Base-by-base conservation (phyloP, 2,888 invertebrate genomes). In the Tuta absoluta region DNA sequence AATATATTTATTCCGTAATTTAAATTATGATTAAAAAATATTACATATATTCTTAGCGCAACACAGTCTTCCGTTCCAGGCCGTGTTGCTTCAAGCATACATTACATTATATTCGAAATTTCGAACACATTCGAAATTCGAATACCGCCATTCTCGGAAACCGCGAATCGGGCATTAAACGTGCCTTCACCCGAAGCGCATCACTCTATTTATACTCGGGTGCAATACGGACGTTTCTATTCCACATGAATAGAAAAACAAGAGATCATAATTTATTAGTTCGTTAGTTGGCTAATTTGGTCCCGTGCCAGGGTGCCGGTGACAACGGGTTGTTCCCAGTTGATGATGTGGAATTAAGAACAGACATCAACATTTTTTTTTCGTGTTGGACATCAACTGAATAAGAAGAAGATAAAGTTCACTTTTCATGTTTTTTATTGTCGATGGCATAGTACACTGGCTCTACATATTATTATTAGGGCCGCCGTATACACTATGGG, bases 231-330 rank as follows among this genome's bases (percentile, higher is more conserved):
- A 87, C 89, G 85, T 85, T 87, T 90, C 91, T 91, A 91, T 91
- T 88, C 85, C 83, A 80, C 51, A 53, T 79, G 85, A 86, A 89
- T 89, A 89, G 91, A 91, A 91, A 91, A 91, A 91, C 89, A 91
- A 91, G 88, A 91, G 90, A 90, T 86, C 84, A 90, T 91, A 87
- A 91, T 91, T 91, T 91, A 91, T 91, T 90, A 91, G 88, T 90
- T 87, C 84, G 90, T 89, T 88, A 89, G 89, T 86, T 87, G 85
- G 89, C 86, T 91, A 91, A 91, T 91, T 91, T 90, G 90, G 91
- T 91, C 89, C 82, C 84, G 75, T 84, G 90, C 86, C 89, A 86
- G 85, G 23, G 51, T 23, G 23, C 11, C 51, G 51, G 23, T 24
- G 51, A 53, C 21, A 23, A 5, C 17, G 45, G 45, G 45, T 17